phyloP scores from a whole-genome alignment of 2,113 vertebrate species.

The Danio rerio region GRCz12tu NC_133178.1:41800501-41801000 shows the following conservation, averaged over 20 bases:
- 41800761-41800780: conserved; percentile 24
- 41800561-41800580: conserved; percentile 47
- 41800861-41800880: too few relatives aligned
- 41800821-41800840: neutral
- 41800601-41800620: conserved; percentile 45
- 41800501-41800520: conserved; percentile 55
- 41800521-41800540: conserved; percentile 57
- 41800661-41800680: conserved; percentile 38
- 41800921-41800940: too few relatives aligned
- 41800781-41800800: conserved; percentile 28
- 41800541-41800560: conserved; percentile 47
- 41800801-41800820: conserved; percentile 14
- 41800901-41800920: too few relatives aligned
- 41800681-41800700: conserved; percentile 29
- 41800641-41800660: conserved; percentile 43
- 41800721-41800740: conserved; percentile 19
- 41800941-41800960: too few relatives aligned
- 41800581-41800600: conserved; percentile 39
- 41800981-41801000: too few relatives aligned
- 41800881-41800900: too few relatives aligned
- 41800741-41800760: conserved; percentile 2
- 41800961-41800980: too few relatives aligned
- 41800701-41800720: neutral
- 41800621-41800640: conserved; percentile 44
- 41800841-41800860: neutral